A percentile compares a stretch with the other conserved stretches of the same genome.
Evolutionary conservation across 2,797 vertebrate genomes (phyloP).

Genomic region (Microctenopoma steveboyesi): DNA sequence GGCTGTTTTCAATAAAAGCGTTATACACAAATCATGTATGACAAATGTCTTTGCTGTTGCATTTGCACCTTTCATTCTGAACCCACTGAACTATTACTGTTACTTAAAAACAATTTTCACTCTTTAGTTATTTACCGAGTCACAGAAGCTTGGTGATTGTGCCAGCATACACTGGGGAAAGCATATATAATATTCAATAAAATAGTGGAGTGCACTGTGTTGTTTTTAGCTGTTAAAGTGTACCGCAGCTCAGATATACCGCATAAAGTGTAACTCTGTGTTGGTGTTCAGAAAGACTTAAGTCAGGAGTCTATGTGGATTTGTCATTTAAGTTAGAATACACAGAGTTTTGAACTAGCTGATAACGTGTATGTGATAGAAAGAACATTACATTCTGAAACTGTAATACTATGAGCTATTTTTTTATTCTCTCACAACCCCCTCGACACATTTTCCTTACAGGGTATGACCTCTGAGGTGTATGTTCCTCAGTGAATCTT

Average conservation of each 20-base stretch:
- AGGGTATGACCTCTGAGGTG: background rate
- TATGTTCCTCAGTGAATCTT: constrained; percentile 22
- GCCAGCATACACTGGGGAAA: background rate
- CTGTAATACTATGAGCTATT: background rate
- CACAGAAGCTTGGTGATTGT: background rate
- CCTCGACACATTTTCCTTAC: background rate
- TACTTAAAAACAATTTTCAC: background rate
- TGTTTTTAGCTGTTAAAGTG: background rate
- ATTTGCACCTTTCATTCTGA: constrained; percentile 21
- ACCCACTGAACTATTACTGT: background rate
- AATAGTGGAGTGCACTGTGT: background rate
- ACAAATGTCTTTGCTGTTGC: constrained; percentile 16
- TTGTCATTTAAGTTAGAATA: too few relatives aligned
- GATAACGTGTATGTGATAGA: background rate
- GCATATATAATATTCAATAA: background rate
- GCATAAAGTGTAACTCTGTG: too few relatives aligned
- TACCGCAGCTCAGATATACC: too few relatives aligned
- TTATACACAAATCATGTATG: constrained; percentile 39
- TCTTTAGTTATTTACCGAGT: background rate
- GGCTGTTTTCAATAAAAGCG: constrained; percentile 68
- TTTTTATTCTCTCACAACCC: background rate
- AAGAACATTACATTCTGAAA: background rate
- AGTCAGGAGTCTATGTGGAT: too few relatives aligned
- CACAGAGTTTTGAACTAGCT: background rate
- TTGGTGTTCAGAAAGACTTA: too few relatives aligned